Conservation (phyloP, 2,888 invertebrate species). For the Spilosoma lubricipeda region DNA sequence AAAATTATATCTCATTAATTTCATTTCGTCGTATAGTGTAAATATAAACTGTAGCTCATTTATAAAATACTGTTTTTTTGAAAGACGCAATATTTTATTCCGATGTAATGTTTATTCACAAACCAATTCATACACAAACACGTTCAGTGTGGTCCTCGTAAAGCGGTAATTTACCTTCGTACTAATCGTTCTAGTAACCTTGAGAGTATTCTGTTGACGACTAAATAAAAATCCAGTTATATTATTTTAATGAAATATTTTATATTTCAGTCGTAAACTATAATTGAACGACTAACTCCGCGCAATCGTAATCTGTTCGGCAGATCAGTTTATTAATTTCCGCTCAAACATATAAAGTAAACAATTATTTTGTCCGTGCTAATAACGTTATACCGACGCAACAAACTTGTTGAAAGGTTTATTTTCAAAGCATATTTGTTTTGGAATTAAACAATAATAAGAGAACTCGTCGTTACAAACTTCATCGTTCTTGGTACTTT, state of each 20-base stretch:
- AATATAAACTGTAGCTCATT: background rate
- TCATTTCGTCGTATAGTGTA: background rate
- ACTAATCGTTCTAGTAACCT: background rate
- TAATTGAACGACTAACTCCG: conserved; percentile 17
- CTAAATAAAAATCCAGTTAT: background rate
- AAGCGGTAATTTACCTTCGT: background rate
- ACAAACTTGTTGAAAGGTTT: conserved; percentile 55
- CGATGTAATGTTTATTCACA: background rate
- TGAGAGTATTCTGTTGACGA: background rate
- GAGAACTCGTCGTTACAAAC: conserved; percentile 28
- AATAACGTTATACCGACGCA: conserved; percentile 50
- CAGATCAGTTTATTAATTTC: conserved; percentile 51
- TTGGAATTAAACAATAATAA: conserved; percentile 36
- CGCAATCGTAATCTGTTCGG: conserved; percentile 26
- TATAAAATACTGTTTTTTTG: background rate
- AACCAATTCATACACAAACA: background rate
- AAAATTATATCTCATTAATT: background rate
- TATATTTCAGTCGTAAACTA: background rate
- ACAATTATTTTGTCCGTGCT: conserved; percentile 51
- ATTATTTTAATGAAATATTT: conserved; percentile 6
- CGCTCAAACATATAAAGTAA: conserved; percentile 50
- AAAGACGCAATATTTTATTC: background rate
- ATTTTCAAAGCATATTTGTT: conserved; percentile 52
- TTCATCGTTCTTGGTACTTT: conserved; percentile 35
- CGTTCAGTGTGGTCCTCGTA: background rate